These are phyloP conservation scores for Oscarella lobularis DNA, from an alignment of 37 sponge, comb jelly and placozoan genomes.

Conservation along the genomic window DNA sequence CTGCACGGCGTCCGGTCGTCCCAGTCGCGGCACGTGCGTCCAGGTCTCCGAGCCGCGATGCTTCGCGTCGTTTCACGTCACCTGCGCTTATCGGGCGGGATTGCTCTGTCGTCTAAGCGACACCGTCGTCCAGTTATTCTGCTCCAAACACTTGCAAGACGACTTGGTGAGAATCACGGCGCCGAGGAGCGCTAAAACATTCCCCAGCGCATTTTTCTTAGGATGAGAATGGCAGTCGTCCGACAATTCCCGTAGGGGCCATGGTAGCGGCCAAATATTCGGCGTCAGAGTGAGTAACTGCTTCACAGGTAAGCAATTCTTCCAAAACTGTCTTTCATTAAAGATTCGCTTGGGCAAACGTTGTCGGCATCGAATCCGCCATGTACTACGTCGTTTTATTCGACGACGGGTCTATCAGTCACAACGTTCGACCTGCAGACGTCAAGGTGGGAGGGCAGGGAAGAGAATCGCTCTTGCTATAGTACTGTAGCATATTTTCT, in stretches of 20 bases:
- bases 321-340: too few relatives aligned
- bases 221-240: too few relatives aligned
- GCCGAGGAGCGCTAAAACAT: too few relatives aligned
- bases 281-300: too few relatives aligned
- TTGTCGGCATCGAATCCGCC: not conserved
- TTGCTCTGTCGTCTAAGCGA: not conserved
- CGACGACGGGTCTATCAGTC: slow-evolving; percentile 76
- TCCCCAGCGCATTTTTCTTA: too few relatives aligned
- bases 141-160: not conserved
- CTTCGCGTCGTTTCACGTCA: slow-evolving; percentile 66
- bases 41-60: slow-evolving; percentile 46
- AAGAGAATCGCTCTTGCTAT: too few relatives aligned
- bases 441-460: slow-evolving; percentile 37
- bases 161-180: too few relatives aligned
- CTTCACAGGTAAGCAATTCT: too few relatives aligned
- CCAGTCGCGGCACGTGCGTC: slow-evolving; percentile 36
- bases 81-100: slow-evolving; percentile 41
- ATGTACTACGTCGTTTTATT: slow-evolving; percentile 45
- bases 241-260: not conserved
- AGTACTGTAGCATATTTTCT: too few relatives aligned
- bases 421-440: slow-evolving; percentile 34
- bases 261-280: not conserved
- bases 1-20: slow-evolving; percentile 5
- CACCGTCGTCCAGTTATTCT: not conserved
- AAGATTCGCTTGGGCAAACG: not conserved